Evolutionary conservation across 2,797 vertebrate genomes (phyloP).

Genomic region (Lateolabrax maculatus): DNA sequence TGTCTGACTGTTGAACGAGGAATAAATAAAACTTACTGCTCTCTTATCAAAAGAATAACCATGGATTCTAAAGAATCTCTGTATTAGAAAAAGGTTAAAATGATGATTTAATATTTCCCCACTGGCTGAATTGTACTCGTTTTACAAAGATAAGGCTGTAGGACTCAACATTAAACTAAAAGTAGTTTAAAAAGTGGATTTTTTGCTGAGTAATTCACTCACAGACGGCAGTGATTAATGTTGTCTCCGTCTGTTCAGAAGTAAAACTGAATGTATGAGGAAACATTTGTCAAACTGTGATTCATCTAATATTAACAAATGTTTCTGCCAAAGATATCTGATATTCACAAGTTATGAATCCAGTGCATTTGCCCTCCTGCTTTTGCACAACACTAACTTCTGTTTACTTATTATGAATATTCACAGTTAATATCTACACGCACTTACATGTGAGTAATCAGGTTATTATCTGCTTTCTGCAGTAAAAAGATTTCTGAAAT

Average conservation of each 20-base stretch:
- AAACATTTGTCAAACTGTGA: slow-evolving; percentile 34
- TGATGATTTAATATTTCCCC: not conserved
- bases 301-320: slow-evolving; percentile 26
- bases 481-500: not conserved
- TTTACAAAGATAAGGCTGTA: not conserved
- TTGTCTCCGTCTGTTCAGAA: slow-evolving; percentile 1
- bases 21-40: not conserved
- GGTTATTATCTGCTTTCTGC: not conserved
- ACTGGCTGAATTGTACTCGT: not conserved
- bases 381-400: not conserved
- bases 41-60: not conserved
- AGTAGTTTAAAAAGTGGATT: not conserved
- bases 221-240: slow-evolving; percentile 22
- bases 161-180: not conserved
- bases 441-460: slow-evolving; percentile 7
- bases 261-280: slow-evolving; percentile 4
- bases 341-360: slow-evolving; percentile 14
- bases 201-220: slow-evolving; percentile 14
- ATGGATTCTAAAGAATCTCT: not conserved
- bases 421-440: not conserved
- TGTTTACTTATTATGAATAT: slow-evolving; percentile 11
- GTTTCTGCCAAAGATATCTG: slow-evolving; percentile 7
- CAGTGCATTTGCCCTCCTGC: not conserved
- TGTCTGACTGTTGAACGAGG: not conserved
- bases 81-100: not conserved